Conservation (phyloP, 2,797 vertebrate species). For the Austrolebias charrua region DNA sequence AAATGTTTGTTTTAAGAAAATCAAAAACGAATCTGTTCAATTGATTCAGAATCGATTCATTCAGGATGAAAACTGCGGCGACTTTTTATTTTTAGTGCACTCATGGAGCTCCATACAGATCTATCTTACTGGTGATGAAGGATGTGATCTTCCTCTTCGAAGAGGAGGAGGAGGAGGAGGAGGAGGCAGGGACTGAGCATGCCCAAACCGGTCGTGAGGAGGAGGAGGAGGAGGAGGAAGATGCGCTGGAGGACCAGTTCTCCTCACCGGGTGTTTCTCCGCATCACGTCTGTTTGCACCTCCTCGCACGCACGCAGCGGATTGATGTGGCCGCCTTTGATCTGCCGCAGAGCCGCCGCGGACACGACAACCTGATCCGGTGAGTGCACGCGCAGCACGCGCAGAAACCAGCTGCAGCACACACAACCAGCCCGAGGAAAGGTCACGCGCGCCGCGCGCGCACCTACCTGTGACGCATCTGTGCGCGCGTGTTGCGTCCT, state of each 20-base stretch:
- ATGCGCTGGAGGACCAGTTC: constrained; percentile 19
- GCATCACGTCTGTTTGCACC: constrained; percentile 44
- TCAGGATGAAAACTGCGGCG: too few relatives aligned
- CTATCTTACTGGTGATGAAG: too few relatives aligned
- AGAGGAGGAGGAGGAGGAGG: neutral
- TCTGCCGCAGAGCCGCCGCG: too few relatives aligned
- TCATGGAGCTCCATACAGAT: too few relatives aligned
- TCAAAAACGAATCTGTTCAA: too few relatives aligned
- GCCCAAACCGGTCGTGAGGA: constrained; percentile 46
- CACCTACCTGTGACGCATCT: constrained; percentile 37
- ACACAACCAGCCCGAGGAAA: constrained; percentile 34
- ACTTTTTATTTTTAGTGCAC: too few relatives aligned
- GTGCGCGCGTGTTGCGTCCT: constrained; percentile 52
- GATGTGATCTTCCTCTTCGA: neutral
- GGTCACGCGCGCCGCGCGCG: constrained; percentile 38
- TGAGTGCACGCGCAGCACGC: constrained; percentile 58
- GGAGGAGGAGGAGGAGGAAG: constrained; percentile 5
- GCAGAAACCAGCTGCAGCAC: constrained; percentile 30
- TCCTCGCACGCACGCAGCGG: too few relatives aligned
- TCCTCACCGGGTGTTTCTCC: constrained; percentile 36
- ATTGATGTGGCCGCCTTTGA: too few relatives aligned
- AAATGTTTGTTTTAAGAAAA: too few relatives aligned
- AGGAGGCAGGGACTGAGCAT: constrained; percentile 60
- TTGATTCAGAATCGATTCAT: too few relatives aligned
- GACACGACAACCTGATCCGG: constrained; percentile 32